These are phyloP conservation scores for Batillaria attramentaria DNA, from an alignment of 1,140 invertebrate species.

Conservation along the genomic window DNA sequence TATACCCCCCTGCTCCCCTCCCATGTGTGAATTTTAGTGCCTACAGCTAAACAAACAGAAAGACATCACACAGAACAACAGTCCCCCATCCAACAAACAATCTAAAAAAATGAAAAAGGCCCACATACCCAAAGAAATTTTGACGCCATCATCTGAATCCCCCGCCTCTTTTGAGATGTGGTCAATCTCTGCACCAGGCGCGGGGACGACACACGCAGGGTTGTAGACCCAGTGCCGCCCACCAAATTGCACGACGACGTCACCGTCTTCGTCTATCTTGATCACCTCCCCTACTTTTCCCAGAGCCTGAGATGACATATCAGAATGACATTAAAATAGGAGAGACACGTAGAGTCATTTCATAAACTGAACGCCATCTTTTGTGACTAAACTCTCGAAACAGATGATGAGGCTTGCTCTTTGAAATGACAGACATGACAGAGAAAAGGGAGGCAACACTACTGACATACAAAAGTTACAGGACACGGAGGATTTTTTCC, in stretches of 20 bases:
- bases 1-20: too few relatives aligned
- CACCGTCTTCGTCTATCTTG: conserved; percentile 57
- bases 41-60: too few relatives aligned
- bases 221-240: conserved; percentile 53
- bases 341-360: too few relatives aligned
- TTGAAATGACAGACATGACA: neutral
- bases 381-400: too few relatives aligned
- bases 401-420: too few relatives aligned
- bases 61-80: too few relatives aligned
- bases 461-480: neutral
- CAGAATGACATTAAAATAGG: too few relatives aligned
- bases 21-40: too few relatives aligned
- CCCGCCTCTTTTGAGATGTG: neutral
- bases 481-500: neutral
- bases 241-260: conserved; percentile 49
- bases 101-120: neutral
- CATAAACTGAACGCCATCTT: too few relatives aligned
- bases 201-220: conserved; percentile 42
- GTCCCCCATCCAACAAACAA: too few relatives aligned
- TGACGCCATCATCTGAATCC: neutral
- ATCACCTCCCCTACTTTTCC: conserved; percentile 52
- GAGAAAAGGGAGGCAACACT: neutral
- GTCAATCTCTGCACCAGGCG: conserved; percentile 24
- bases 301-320: conserved; percentile 36
- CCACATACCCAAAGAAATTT: neutral